Base-by-base conservation (phyloP, 1,140 invertebrate genomes). In the Drosophila mojavensis region DNA sequence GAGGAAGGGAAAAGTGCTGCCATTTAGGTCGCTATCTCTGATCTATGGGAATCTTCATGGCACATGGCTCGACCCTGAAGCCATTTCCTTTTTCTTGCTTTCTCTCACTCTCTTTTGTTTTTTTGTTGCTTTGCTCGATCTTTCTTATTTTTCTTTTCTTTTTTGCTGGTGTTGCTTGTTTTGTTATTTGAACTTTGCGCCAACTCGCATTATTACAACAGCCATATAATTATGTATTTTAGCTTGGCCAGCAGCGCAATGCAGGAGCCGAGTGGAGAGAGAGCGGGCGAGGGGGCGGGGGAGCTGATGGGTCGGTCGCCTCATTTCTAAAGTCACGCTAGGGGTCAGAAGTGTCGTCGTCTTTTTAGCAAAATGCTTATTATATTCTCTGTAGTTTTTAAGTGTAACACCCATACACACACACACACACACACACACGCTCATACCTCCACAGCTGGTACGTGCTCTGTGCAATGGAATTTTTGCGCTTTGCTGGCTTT, bases 151-250 rank as follows among this genome's bases (percentile, higher is more conserved):
- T 54, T 30, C 43, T 24, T 24, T 24, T 24, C 20, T 24, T 24
- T 24, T 24, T 24, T 24, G 20, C 20, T 24, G 20, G 20, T 24
- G 24, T 47, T 39, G 17, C 10, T 73, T 48, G 47, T 63, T 77
- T 74, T 53, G 51, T 58, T 75, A 73, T 70, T 74, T 84, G 33
- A 82, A 88, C 67, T 85, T 81, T 88, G 61, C 50, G 53, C 75
- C 58, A 88, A 88, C 82, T 85, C 71, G 71, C 82, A 85, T 85
- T 85, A 88, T 79, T 73, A 85, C 79, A 88, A 79, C 67, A 66
- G 71, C 55, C 71, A 82, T 75, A 82, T 85, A 88, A 88, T 82
- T 82, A 82, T 88, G 83, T 74, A 85, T 85, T 85, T 86, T 66
- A 63, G 63, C 61, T 43, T 75, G 62, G 55, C 79, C 80, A 67